Conservation (phyloP, 2,797 vertebrate species). For the Benthosema pterotum region DNA sequence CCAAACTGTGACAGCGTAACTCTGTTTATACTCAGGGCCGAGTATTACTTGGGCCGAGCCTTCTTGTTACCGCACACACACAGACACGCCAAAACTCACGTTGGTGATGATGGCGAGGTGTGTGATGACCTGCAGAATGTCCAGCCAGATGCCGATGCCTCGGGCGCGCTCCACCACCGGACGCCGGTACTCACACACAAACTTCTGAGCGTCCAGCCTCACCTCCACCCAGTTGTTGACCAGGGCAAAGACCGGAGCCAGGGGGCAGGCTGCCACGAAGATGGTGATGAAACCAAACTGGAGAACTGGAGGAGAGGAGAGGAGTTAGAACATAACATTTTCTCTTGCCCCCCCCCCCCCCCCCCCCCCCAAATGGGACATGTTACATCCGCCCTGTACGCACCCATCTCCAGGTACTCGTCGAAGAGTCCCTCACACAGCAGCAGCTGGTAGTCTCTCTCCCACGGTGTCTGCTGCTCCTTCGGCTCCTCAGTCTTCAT, state of each 20-base stretch:
- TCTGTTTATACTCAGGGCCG: no score
- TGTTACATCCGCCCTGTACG: no score
- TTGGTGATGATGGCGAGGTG: constrained; percentile 77
- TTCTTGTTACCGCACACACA: not conserved
- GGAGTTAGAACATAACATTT: no score
- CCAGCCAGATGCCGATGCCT: constrained; percentile 81
- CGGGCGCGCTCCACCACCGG: constrained; percentile 78
- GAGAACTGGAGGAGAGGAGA: constrained; percentile 61
- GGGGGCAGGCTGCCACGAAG: constrained; percentile 82
- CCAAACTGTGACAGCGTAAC: no score
- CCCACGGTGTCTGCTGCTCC: constrained; percentile 71
- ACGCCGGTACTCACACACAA: constrained; percentile 78
- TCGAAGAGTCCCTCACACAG: constrained; percentile 81
- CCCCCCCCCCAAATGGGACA: no score
- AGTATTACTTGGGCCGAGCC: no score
- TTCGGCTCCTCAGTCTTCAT: constrained; percentile 36
- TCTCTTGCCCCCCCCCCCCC: no score
- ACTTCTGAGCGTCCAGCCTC: constrained; percentile 80
- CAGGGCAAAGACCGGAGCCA: constrained; percentile 81
- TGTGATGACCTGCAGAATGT: constrained; percentile 78
- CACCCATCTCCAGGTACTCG: constrained; percentile 87
- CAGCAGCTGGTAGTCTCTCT: constrained; percentile 80
- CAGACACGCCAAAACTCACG: constrained; percentile 52
- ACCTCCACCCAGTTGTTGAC: constrained; percentile 85
- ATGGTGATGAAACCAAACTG: constrained; percentile 87